These are phyloP conservation scores for Acleris sparsana DNA, from an alignment of 2,888 invertebrate genomes.

Conservation along the genomic window DNA sequence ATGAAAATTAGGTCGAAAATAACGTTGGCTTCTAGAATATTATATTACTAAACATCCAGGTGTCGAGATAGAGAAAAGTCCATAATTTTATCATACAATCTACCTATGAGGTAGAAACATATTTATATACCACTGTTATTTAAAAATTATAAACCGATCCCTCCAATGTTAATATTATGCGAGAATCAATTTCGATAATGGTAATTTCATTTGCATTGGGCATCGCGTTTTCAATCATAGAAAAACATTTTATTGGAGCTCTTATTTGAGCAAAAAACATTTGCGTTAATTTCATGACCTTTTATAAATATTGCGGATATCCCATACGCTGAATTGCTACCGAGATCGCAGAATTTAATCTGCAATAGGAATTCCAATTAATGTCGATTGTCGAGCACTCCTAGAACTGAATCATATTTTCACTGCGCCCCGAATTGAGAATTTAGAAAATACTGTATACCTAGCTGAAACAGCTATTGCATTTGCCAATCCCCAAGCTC, in stretches of 20 bases:
- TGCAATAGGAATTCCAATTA: slow-evolving; percentile 41
- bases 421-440: slow-evolving; percentile 12
- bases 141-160: no score
- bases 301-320: slow-evolving; percentile 25
- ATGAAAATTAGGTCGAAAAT: slow-evolving; percentile 49
- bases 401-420: slow-evolving; percentile 35
- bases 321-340: slow-evolving; percentile 26
- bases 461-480: slow-evolving; percentile 6
- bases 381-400: slow-evolving; percentile 32
- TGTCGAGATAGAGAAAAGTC: no score
- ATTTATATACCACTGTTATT: no score
- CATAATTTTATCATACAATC: no score
- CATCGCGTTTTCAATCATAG: slow-evolving; percentile 25
- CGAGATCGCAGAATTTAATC: slow-evolving; percentile 33
- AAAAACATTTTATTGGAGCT: slow-evolving; percentile 21
- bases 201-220: slow-evolving; percentile 34
- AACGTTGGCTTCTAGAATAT: slow-evolving; percentile 35
- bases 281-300: slow-evolving; percentile 11
- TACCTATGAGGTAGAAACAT: no score
- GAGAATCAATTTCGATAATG: slow-evolving; percentile 32
- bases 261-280: slow-evolving; percentile 9
- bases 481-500: slow-evolving; percentile 16
- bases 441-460: slow-evolving; percentile 12
- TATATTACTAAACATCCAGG: neutral
- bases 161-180: slow-evolving; percentile 9